Evolutionary conservation across 2,797 vertebrate genomes (phyloP).

Genomic region (Lepilemur ruficaudatus): DNA sequence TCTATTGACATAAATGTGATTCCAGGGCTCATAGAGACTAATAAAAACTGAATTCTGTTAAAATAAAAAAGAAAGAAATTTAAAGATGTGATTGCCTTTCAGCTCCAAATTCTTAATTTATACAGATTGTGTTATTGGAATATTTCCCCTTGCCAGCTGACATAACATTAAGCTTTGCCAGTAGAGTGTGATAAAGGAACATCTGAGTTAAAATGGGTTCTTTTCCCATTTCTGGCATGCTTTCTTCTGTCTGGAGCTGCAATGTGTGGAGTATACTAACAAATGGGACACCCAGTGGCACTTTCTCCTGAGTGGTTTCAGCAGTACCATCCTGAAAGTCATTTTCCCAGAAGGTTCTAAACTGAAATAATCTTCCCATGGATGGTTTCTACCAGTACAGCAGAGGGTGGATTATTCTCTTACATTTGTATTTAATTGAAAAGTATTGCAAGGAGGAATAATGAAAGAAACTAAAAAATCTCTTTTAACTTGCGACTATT

Average conservation of each 20-base stretch:
- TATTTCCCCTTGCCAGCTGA: neutral
- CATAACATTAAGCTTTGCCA: neutral
- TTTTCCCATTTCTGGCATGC: neutral
- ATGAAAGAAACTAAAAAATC: neutral
- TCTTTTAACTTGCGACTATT: neutral
- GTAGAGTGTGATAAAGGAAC: neutral
- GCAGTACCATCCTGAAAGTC: neutral
- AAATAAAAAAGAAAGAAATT: neutral
- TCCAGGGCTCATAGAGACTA: neutral
- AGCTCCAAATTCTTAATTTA: neutral
- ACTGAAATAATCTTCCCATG: neutral
- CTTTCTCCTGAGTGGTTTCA: neutral
- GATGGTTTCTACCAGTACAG: neutral
- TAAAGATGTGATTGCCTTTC: neutral
- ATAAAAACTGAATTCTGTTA: neutral
- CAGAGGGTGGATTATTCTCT: neutral
- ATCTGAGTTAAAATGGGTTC: neutral
- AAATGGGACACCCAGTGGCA: neutral
- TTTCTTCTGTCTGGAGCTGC: neutral
- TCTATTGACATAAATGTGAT: neutral
- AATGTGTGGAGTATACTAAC: neutral
- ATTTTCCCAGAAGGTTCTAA: neutral
- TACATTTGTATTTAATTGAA: neutral
- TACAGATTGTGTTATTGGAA: neutral
- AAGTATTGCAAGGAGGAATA: neutral